Evolutionary conservation across 1,140 invertebrate genomes (phyloP).

Genomic region (Cataglyphis hispanica): DNA sequence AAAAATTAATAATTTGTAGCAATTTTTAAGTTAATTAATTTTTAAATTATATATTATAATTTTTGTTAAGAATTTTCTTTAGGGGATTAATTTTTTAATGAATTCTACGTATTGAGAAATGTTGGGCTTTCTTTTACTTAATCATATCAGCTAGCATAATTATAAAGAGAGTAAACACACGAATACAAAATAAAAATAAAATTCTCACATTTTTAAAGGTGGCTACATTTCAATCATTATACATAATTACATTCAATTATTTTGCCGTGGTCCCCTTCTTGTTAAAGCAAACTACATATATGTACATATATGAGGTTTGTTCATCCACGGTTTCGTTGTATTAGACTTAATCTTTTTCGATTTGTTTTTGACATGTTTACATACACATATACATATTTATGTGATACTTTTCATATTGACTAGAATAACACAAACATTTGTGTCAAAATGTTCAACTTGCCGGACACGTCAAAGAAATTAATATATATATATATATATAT

Average conservation of each 20-base stretch:
- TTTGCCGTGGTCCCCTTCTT: slow-evolving; percentile 73
- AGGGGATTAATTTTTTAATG: not conserved
- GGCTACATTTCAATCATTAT: slow-evolving; percentile 29
- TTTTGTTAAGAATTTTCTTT: not conserved
- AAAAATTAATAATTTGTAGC: slow-evolving; percentile 5
- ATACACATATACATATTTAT: not conserved
- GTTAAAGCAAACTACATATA: slow-evolving; percentile 33
- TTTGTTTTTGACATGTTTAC: slow-evolving; percentile 11
- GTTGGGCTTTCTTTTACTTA: not conserved
- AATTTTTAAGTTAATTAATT: not conserved
- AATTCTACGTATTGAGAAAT: not conserved
- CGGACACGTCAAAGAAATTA: slow-evolving; percentile 10
- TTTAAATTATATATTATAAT: not conserved
- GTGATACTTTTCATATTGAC: slow-evolving; percentile 59
- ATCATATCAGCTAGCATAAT: not conserved
- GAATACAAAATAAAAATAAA: slow-evolving; percentile 6
- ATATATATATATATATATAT: not conserved
- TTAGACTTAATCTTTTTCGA: slow-evolving; percentile 38
- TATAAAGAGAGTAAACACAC: slow-evolving; percentile 13
- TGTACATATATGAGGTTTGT: slow-evolving; percentile 6
- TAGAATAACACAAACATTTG: slow-evolving; percentile 47
- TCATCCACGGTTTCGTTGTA: slow-evolving; percentile 71
- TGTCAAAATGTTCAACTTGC: not conserved
- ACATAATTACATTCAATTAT: slow-evolving; percentile 14
- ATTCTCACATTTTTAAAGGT: not conserved